phyloP scores from a whole-genome alignment of 2,113 vertebrate genomes.

The Daboia siamensis region DNA sequence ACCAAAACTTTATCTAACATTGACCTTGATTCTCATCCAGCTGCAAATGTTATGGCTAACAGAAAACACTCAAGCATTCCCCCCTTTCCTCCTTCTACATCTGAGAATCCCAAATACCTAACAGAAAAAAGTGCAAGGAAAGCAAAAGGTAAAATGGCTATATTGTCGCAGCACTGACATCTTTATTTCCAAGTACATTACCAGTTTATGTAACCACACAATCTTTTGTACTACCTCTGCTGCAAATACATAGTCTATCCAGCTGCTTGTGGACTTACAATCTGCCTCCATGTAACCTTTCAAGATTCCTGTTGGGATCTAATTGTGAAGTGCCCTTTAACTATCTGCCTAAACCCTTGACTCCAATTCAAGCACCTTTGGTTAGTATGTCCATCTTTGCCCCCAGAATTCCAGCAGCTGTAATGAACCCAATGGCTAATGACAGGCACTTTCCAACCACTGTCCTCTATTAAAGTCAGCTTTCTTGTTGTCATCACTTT shows the following conservation, averaged over 20 bases:
- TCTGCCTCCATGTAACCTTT: background rate
- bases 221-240: background rate
- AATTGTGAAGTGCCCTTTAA: background rate
- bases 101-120: too few species aligned
- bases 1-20: too few species aligned
- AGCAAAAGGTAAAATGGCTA: too few species aligned
- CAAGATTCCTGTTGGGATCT: background rate
- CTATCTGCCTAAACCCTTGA: background rate
- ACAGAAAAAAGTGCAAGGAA: too few species aligned
- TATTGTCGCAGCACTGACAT: too few species aligned
- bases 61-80: too few species aligned
- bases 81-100: too few species aligned
- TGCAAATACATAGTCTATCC: background rate
- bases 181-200: background rate
- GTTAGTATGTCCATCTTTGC: background rate
- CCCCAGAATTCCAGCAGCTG: background rate
- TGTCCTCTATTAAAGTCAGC: background rate
- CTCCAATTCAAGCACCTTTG: background rate
- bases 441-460: background rate
- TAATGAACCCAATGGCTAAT: background rate
- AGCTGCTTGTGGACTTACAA: background rate
- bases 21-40: too few species aligned
- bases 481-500: background rate
- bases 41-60: too few species aligned
- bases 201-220: background rate